Evolutionary conservation across 1,140 invertebrate species (phyloP).

Genomic region (Eumaeus atala): DNA sequence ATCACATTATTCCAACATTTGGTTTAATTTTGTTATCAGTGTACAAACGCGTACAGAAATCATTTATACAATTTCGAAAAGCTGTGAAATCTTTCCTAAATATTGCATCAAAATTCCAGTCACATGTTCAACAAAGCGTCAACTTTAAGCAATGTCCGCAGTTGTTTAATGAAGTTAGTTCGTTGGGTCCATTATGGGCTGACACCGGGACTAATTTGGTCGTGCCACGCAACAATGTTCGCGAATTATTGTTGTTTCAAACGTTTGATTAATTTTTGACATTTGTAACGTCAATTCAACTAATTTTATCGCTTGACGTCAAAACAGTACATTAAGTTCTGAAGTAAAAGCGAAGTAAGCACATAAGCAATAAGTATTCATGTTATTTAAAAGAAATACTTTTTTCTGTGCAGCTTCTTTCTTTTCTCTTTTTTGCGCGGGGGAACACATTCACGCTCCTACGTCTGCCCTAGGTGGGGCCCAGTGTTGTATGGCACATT

Average conservation of each 20-base stretch:
- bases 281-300: not conserved
- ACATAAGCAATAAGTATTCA: too few species aligned
- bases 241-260: not conserved
- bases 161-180: slow-evolving; percentile 17
- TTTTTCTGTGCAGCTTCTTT: too few species aligned
- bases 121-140: slow-evolving; percentile 12
- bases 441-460: too few species aligned
- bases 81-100: slow-evolving; percentile 4
- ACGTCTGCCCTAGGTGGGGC: too few species aligned
- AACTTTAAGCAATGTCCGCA: slow-evolving; percentile 17
- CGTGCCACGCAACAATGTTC: too few species aligned
- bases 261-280: slow-evolving; percentile 3
- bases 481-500: too few species aligned
- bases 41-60: slow-evolving; percentile 5
- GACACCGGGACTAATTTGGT: not conserved
- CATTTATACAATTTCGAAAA: not conserved
- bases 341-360: too few species aligned
- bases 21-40: too few species aligned
- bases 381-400: too few species aligned
- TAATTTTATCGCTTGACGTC: not conserved
- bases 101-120: not conserved
- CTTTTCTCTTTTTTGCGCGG: too few species aligned
- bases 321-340: too few species aligned
- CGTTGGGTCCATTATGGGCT: slow-evolving; percentile 12
- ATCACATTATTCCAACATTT: too few species aligned